phyloP scores from a whole-genome alignment of 2,797 vertebrate genomes.

The Enteromius paludinosus region DNA sequence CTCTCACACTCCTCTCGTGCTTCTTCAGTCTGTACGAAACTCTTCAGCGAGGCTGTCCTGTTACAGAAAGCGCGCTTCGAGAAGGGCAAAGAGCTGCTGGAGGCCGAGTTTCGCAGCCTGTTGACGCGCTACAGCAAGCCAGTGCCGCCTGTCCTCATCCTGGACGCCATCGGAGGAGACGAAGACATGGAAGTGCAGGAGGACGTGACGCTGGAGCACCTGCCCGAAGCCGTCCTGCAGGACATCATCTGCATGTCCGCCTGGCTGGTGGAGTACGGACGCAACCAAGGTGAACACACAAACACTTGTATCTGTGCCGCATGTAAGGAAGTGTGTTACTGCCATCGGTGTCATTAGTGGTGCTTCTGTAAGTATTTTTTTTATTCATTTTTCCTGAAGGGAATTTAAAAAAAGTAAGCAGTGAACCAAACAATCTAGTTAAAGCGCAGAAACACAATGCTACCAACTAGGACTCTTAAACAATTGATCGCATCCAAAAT shows the following conservation, averaged over 20 bases:
- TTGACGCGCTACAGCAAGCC: constrained; percentile 93
- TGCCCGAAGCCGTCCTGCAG: constrained; percentile 88
- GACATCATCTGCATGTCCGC: constrained; percentile 91
- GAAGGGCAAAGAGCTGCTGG: constrained; percentile 93
- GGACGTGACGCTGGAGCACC: constrained; percentile 89
- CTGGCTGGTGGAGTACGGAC: constrained; percentile 96
- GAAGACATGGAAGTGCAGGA: constrained; percentile 93
- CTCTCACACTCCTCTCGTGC: not conserved
- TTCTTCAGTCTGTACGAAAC: not conserved
- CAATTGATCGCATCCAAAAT: too few relatives aligned
- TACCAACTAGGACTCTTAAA: too few relatives aligned
- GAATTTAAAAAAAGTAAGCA: too few relatives aligned
- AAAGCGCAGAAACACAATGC: too few relatives aligned
- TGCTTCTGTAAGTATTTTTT: too few relatives aligned
- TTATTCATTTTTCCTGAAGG: too few relatives aligned
- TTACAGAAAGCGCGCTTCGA: constrained; percentile 94
- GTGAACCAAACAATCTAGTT: too few relatives aligned
- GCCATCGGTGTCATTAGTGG: too few relatives aligned
- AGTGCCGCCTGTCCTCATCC: constrained; percentile 91
- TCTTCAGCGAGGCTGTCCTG: not conserved
- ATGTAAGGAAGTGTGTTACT: not conserved
- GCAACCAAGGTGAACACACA: constrained; percentile 87
- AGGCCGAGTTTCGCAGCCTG: constrained; percentile 91
- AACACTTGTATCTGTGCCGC: not conserved
- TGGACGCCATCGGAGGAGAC: constrained; percentile 89